Evolutionary conservation across 2,797 vertebrate species (phyloP).

Genomic region (Sitta carolinensis): DNA sequence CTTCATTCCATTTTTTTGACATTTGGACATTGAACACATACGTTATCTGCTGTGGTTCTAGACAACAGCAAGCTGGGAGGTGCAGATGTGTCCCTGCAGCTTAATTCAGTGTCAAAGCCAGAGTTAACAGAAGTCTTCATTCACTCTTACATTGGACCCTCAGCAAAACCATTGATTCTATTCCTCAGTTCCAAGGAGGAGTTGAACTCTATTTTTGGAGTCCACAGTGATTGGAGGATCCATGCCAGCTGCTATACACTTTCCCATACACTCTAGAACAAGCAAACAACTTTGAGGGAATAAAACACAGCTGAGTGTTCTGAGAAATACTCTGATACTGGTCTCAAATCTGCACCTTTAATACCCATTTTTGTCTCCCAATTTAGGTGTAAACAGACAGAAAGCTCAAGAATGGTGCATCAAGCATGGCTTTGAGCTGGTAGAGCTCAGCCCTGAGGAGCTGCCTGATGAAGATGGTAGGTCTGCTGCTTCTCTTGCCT

Average conservation of each 20-base stretch:
- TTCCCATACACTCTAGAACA: neutral
- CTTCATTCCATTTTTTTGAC: neutral
- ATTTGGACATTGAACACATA: neutral
- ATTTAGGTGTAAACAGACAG: slow-evolving; percentile 87
- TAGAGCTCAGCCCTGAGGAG: slow-evolving; percentile 92
- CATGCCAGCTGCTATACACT: neutral
- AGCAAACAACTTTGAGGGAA: neutral
- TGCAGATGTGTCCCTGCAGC: neutral
- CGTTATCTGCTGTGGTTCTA: neutral
- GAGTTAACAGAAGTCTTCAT: neutral
- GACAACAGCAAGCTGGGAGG: neutral
- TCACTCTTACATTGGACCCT: neutral
- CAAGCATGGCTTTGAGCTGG: slow-evolving; percentile 92
- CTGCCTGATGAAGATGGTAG: slow-evolving; percentile 95
- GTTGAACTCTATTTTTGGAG: neutral
- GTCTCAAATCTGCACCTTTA: neutral
- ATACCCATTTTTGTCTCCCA: neutral
- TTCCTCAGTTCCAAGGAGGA: neutral
- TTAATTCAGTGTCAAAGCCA: neutral
- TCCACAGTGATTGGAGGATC: neutral
- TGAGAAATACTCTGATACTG: neutral
- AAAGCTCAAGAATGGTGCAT: slow-evolving; percentile 98
- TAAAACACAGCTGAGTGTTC: neutral
- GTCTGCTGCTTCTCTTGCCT: neutral
- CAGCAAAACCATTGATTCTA: neutral